Evolutionary conservation across 2,113 vertebrate species (phyloP).

Genomic region (Ceuthmochares aereus): DNA sequence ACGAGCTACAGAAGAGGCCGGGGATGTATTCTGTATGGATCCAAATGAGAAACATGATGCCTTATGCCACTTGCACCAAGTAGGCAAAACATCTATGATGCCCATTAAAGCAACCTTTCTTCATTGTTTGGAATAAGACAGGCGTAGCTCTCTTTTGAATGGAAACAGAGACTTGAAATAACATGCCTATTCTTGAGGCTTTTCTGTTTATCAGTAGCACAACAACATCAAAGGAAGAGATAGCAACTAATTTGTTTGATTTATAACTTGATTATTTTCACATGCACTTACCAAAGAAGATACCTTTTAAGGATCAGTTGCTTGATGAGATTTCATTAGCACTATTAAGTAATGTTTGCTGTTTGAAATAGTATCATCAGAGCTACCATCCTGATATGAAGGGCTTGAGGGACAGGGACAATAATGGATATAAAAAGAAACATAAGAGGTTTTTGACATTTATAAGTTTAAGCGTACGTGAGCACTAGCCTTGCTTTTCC

Average conservation of each 20-base stretch:
- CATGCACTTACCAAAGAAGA: not conserved
- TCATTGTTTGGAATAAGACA: not conserved
- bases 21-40: not conserved
- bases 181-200: not conserved
- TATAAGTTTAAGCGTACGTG: not conserved
- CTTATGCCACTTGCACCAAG: not conserved
- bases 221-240: constrained; percentile 2
- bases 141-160: not conserved
- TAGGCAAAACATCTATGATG: not conserved
- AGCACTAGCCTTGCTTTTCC: not conserved
- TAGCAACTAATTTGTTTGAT: not conserved
- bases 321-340: not conserved
- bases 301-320: not conserved
- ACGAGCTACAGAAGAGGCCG: not conserved
- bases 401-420: not conserved
- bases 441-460: not conserved
- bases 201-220: not conserved
- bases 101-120: not conserved
- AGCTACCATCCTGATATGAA: not conserved
- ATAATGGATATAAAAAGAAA: not conserved
- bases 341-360: not conserved
- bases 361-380: not conserved
- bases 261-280: constrained; percentile 19
- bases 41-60: not conserved
- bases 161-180: not conserved